Base-by-base conservation (phyloP, 1,140 invertebrate genomes). In the Pseudobourletiella spinata region DNA sequence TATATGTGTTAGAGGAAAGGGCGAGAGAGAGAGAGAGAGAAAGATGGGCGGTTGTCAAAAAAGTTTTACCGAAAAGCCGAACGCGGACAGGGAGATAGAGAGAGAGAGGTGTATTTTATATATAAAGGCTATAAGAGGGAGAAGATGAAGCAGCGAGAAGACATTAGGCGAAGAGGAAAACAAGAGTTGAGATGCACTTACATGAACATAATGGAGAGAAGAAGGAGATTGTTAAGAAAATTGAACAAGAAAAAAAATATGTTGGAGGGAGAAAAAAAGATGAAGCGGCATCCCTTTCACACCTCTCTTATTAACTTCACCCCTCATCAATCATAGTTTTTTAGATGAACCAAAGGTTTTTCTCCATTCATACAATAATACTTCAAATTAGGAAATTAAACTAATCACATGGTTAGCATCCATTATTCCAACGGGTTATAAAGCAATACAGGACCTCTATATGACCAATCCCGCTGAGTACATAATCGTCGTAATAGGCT, bases 381-480 rank as follows among this genome's bases (percentile, higher is more conserved):
- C 46, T 48, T 48, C 46, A 48, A 48, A 48, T 48, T 48, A 48
- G 46, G 46, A 48, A 48, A 48, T 48, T 48, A 48, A 48, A 48
- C 46, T 48, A 48, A 48, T 48, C 46, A 48, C 46, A 48, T 48
- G 46, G 16, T 48, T 48, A 48, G 24, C 46, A 48, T 48, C 46
- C 46, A 48, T 48, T 48, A 48, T 48, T 25, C 24, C 24, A n/a
- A 14, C 35, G 14, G 35, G 35, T 18, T 42, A 42, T 42, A 18
- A 42, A 42, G 35, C 35, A 14, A 14, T 42, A 14, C 11, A 42
- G 18, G 35, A 18, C 11, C 14, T 42, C 18, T 42, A 14, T 42
- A 42, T 42, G 35, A 42, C 35, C 35, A 42, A 42, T 42, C 11
- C 35, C 35, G 14, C 35, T 14, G 35, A 14, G 35, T n/a, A n/a